Evolutionary conservation across 2,797 vertebrate species (phyloP).

Genomic region (Urocyon cinereoargenteus): DNA sequence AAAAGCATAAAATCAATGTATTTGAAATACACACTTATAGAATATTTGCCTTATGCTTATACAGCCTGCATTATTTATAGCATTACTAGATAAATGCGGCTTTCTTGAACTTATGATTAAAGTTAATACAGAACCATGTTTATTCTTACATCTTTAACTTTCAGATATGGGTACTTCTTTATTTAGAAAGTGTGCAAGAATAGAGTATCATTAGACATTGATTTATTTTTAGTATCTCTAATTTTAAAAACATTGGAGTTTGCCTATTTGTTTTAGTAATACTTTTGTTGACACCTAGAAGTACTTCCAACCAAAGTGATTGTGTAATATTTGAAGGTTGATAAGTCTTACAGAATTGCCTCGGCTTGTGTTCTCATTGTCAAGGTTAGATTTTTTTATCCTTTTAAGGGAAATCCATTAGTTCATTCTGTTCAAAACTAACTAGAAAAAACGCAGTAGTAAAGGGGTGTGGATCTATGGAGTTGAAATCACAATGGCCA

Average conservation of each 20-base stretch:
- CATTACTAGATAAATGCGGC: not conserved
- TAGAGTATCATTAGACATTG: not conserved
- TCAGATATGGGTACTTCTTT: not conserved
- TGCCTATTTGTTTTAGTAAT: not conserved
- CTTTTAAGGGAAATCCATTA: not conserved
- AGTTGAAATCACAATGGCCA: not conserved
- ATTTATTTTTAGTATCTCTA: not conserved
- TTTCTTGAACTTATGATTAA: not conserved
- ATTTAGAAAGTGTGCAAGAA: not conserved
- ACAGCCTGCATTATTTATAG: not conserved
- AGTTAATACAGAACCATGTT: not conserved
- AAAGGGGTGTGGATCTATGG: not conserved
- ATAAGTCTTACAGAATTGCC: not conserved
- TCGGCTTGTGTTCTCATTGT: not conserved
- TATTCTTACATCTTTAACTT: constrained; percentile 7
- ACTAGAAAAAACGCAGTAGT: not conserved
- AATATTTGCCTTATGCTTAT: not conserved
- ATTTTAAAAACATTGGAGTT: not conserved
- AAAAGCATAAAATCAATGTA: not conserved
- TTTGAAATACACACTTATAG: not conserved
- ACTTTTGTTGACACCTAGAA: not conserved
- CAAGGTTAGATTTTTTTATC: not conserved
- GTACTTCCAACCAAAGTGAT: not conserved
- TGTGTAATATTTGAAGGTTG: not conserved
- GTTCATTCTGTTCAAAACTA: not conserved